Conservation (phyloP, 2,113 vertebrate species). For the Mixornis gularis region DNA sequence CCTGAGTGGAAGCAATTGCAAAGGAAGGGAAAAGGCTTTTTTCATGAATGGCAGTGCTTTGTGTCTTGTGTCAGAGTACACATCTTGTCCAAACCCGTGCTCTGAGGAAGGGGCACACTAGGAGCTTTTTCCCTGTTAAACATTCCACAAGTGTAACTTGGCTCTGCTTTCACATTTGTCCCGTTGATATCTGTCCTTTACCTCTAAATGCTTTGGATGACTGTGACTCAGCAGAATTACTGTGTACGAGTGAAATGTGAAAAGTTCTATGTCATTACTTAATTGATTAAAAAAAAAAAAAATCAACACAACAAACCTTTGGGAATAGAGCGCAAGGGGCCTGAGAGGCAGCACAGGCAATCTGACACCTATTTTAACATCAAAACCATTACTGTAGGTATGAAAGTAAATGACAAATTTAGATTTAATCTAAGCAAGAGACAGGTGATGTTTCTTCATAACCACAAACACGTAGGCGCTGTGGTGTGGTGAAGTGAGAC, state of each 20-base stretch:
- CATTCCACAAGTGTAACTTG: accelerated
- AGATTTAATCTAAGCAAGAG: background rate
- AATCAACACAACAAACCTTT: background rate
- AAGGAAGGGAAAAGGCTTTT: background rate
- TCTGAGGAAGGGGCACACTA: background rate
- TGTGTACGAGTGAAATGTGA: background rate
- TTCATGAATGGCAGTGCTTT: background rate
- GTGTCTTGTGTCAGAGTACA: background rate
- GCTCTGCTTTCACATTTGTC: background rate
- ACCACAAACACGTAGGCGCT: background rate
- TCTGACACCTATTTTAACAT: background rate
- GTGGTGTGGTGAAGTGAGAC: constrained; percentile 12
- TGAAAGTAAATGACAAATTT: background rate
- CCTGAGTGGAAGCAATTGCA: background rate
- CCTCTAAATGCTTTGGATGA: background rate
- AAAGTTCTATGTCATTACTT: background rate
- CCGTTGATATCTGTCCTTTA: background rate
- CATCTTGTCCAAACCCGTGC: accelerated
- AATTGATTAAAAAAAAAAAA: background rate
- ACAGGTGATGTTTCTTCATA: background rate
- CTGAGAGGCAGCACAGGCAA: background rate
- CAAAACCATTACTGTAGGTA: background rate
- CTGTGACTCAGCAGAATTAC: background rate
- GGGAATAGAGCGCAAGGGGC: background rate
- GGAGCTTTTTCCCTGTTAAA: background rate